Conservation (phyloP, 1,140 invertebrate species). For the Musca vetustissima region DNA sequence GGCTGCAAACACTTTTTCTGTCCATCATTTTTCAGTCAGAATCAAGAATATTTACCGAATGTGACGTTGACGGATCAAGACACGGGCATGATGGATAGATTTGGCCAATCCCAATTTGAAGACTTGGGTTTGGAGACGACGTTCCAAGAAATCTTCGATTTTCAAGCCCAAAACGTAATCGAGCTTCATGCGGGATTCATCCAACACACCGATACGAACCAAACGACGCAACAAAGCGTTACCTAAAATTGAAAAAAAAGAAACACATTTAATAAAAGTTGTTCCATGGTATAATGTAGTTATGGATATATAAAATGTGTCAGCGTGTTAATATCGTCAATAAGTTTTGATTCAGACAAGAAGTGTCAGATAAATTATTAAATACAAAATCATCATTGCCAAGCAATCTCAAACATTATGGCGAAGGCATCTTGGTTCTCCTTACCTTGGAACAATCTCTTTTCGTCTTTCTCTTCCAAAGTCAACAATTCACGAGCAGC, state of each 20-base stretch:
- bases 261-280: too few relatives aligned
- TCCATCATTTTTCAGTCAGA: not conserved
- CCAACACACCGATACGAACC: constrained; percentile 96
- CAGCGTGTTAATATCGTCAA: constrained; percentile 38
- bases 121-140: constrained; percentile 98
- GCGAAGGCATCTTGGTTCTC: too few relatives aligned
- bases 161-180: constrained; percentile 99
- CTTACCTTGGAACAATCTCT: constrained; percentile 96
- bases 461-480: constrained; percentile 96
- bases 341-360: constrained; percentile 60
- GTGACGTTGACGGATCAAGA: constrained; percentile 97
- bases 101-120: constrained; percentile 99
- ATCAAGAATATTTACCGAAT: constrained; percentile 79
- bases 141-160: constrained; percentile 99
- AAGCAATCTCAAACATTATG: too few relatives aligned
- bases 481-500: constrained; percentile 98
- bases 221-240: constrained; percentile 97
- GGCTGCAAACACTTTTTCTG: not conserved
- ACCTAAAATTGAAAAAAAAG: constrained; percentile 64
- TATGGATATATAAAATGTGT: not conserved
- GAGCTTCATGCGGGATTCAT: constrained; percentile 98
- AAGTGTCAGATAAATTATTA: constrained; percentile 64
- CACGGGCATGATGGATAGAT: constrained; percentile 98
- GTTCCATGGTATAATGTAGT: too few relatives aligned
- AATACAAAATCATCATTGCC: constrained; percentile 22